A percentile compares a stretch with the other conserved stretches of the same genome.
Conservation (phyloP, 2,113 vertebrate genomes). For the Neogobius melanostomus region DNA sequence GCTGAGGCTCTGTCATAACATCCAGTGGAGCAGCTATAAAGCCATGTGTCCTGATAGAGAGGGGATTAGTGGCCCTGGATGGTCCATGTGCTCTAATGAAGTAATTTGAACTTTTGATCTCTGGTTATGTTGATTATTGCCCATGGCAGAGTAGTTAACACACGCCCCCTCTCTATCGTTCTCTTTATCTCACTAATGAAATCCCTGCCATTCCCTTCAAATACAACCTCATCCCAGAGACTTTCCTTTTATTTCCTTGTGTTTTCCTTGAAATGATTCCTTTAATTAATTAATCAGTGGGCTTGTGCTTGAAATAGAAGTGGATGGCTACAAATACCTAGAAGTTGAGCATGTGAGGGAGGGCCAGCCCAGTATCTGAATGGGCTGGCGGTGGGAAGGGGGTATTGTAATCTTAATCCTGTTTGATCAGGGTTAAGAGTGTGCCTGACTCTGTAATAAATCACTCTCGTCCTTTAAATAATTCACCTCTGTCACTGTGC, state of each 20-base stretch:
- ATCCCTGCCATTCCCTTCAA: constrained; percentile 34
- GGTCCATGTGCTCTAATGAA: constrained; percentile 60
- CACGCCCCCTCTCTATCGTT: constrained; percentile 42
- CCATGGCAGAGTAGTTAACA: constrained; percentile 59
- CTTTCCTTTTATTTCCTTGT: constrained; percentile 53
- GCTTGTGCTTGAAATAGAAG: constrained; percentile 65
- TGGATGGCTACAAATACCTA: constrained; percentile 64
- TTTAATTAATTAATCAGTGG: constrained; percentile 75
- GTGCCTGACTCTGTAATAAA: constrained; percentile 71
- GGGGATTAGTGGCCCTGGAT: constrained; percentile 61
- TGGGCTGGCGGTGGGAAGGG: constrained; percentile 59
- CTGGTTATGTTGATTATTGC: constrained; percentile 76
- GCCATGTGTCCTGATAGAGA: constrained; percentile 62
- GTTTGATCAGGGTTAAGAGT: constrained; percentile 78
- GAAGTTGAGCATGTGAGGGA: constrained; percentile 51
- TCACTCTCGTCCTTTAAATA: constrained; percentile 77
- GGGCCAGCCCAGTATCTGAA: constrained; percentile 55
- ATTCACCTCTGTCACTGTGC: constrained; percentile 68
- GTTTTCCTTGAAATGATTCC: constrained; percentile 68
- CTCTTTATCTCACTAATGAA: constrained; percentile 54
- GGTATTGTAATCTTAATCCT: constrained; percentile 79
- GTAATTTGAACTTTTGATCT: constrained; percentile 79
- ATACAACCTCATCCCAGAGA: constrained; percentile 11
- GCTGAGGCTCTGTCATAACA: constrained; percentile 56
- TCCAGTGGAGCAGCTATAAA: constrained; percentile 74